phyloP scores from a whole-genome alignment of 2,797 vertebrate species.

The Periophthalmus magnuspinnatus region DNA sequence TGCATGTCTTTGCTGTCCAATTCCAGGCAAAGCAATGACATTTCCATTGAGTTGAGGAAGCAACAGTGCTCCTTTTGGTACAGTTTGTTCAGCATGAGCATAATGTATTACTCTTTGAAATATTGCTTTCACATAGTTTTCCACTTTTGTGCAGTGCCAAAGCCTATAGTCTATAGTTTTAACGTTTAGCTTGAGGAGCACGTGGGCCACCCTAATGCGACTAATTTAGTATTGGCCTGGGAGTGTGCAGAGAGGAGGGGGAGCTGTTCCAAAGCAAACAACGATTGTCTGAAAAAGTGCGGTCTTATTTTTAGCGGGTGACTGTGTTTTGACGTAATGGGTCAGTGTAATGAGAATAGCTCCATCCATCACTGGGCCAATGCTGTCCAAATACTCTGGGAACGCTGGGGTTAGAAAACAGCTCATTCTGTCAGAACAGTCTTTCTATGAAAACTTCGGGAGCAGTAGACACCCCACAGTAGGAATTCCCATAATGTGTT shows the following conservation, averaged over 20 bases:
- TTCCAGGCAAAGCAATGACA: too few species aligned
- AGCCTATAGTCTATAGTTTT: too few species aligned
- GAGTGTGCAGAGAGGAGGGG: neutral
- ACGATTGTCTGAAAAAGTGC: constrained; percentile 64
- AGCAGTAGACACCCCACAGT: neutral
- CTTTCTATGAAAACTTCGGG: constrained; percentile 3
- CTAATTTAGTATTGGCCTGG: constrained; percentile 32
- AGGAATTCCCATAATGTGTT: neutral
- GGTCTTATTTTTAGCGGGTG: constrained; percentile 71
- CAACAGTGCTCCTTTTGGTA: too few species aligned
- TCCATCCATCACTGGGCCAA: constrained; percentile 64
- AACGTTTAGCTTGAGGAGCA: constrained; percentile 38
- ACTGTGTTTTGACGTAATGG: constrained; percentile 68
- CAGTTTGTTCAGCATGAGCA: neutral
- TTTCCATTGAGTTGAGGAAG: too few species aligned
- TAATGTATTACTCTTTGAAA: neutral
- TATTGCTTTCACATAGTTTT: neutral
- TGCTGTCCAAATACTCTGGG: constrained; percentile 57
- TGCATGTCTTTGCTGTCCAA: too few species aligned
- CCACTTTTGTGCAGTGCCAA: constrained; percentile 11
- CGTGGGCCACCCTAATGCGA: constrained; percentile 30
- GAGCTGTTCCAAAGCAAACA: constrained; percentile 66
- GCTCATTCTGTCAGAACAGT: constrained; percentile 27
- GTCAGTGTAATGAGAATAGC: constrained; percentile 67
- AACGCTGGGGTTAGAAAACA: constrained; percentile 60